phyloP scores from a whole-genome alignment of 2,113 vertebrate genomes.

The Meleagris gallopavo region DNA sequence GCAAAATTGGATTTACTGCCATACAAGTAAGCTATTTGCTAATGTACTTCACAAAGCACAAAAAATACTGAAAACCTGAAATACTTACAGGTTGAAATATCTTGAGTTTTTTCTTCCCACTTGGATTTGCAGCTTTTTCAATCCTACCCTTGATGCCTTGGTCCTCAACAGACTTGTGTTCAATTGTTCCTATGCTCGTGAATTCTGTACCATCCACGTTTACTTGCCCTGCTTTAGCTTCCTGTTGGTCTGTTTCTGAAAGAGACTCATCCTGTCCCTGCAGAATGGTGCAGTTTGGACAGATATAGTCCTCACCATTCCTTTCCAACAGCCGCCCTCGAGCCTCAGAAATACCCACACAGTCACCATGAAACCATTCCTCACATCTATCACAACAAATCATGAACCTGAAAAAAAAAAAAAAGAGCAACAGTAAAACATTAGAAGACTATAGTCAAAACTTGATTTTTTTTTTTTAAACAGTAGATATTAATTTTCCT shows the following conservation, averaged over 20 bases:
- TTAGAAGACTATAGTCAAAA: neutral
- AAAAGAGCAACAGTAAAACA: neutral
- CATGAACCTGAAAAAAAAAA: constrained; percentile 86
- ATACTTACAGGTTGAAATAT: constrained; percentile 98
- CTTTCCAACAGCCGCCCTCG: constrained; percentile 84
- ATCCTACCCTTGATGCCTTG: constrained; percentile 86
- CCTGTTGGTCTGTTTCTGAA: constrained; percentile 62
- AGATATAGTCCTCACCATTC: constrained; percentile 89
- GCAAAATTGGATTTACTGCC: neutral
- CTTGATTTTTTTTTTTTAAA: neutral
- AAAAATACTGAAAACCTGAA: neutral
- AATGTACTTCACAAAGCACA: neutral
- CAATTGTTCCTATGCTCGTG: constrained; percentile 74
- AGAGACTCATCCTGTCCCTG: constrained; percentile 84
- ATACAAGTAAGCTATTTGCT: neutral
- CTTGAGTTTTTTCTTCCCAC: constrained; percentile 98
- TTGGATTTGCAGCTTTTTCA: constrained; percentile 88
- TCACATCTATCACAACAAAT: constrained; percentile 94
- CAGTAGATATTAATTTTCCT: neutral
- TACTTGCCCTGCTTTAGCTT: constrained; percentile 33
- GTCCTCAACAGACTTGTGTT: constrained; percentile 81
- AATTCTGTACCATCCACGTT: constrained; percentile 72
- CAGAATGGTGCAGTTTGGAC: constrained; percentile 87
- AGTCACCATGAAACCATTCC: constrained; percentile 93
- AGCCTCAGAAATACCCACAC: constrained; percentile 89